Evolutionary conservation across 2,797 vertebrate genomes (phyloP).

Genomic region (Crenuchus spilurus): DNA sequence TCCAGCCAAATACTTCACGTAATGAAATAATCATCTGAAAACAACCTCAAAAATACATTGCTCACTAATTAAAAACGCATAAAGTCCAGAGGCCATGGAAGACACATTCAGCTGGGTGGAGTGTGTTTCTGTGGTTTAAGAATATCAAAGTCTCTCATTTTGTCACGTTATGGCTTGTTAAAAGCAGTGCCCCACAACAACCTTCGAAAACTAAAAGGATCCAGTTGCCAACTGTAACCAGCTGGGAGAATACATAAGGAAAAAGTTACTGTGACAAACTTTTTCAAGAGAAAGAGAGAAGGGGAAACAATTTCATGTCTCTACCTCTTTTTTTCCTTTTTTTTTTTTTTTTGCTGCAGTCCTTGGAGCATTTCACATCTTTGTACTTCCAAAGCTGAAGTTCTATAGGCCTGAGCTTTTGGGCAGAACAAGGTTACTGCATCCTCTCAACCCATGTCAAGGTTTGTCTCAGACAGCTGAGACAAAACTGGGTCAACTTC

Average conservation of each 20-base stretch:
- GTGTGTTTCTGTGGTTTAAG: constrained; percentile 35
- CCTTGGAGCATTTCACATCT: constrained; percentile 39
- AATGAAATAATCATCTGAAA: constrained; percentile 74
- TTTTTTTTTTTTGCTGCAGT: constrained; percentile 33
- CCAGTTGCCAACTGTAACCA: constrained; percentile 32
- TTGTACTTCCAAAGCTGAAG: constrained; percentile 40
- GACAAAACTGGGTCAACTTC: constrained; percentile 58
- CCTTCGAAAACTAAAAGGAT: constrained; percentile 27
- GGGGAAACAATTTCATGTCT: constrained; percentile 18
- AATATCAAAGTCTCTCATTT: constrained; percentile 32
- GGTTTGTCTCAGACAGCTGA: constrained; percentile 48
- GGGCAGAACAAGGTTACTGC: constrained; percentile 47
- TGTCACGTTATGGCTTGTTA: constrained; percentile 36
- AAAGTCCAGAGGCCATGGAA: constrained; percentile 54
- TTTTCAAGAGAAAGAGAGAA: constrained; percentile 35
- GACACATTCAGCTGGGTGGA: constrained; percentile 42
- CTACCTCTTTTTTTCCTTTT: neutral
- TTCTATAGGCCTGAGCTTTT: constrained; percentile 39
- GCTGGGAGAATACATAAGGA: constrained; percentile 25
- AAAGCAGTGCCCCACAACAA: constrained; percentile 38
- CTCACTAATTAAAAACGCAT: constrained; percentile 59
- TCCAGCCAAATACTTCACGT: constrained; percentile 70
- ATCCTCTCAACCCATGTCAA: constrained; percentile 57
- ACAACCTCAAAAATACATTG: constrained; percentile 56
- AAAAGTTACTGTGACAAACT: constrained; percentile 35